Conservation (phyloP, 2,888 invertebrate species). For the Pyrrhia umbra region DNA sequence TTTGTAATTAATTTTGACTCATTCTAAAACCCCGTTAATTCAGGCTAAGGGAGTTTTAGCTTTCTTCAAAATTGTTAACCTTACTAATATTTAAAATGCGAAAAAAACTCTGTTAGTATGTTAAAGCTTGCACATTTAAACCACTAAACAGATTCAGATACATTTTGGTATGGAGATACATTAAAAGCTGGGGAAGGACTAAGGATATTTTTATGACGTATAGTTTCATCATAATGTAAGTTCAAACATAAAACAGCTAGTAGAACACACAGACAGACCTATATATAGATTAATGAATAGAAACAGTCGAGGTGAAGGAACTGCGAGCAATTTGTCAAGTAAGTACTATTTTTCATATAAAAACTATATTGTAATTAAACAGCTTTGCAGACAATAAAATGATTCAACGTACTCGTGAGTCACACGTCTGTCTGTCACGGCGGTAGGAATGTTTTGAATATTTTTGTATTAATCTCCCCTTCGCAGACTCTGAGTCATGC, state of each 20-base stretch:
- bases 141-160: too few relatives aligned
- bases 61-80: too few relatives aligned
- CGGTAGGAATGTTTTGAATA: slow-evolving; percentile 65
- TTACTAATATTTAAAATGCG: too few relatives aligned
- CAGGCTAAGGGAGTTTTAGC: background rate
- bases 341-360: background rate
- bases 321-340: slow-evolving; percentile 23
- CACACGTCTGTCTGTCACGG: slow-evolving; percentile 59
- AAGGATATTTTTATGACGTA: too few relatives aligned
- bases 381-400: slow-evolving; percentile 61
- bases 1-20: too few relatives aligned
- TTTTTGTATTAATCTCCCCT: slow-evolving; percentile 67
- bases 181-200: too few relatives aligned
- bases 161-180: too few relatives aligned
- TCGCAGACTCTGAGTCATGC: slow-evolving; percentile 63
- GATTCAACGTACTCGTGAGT: slow-evolving; percentile 66
- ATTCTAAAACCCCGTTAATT: background rate
- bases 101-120: too few relatives aligned
- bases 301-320: slow-evolving; percentile 26
- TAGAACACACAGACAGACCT: background rate
- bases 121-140: too few relatives aligned
- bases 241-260: too few relatives aligned
- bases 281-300: background rate
- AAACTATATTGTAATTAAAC: slow-evolving; percentile 45
- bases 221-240: too few relatives aligned